Conservation (phyloP, 2,797 vertebrate genomes). For the Novumbra hubbsi region DNA sequence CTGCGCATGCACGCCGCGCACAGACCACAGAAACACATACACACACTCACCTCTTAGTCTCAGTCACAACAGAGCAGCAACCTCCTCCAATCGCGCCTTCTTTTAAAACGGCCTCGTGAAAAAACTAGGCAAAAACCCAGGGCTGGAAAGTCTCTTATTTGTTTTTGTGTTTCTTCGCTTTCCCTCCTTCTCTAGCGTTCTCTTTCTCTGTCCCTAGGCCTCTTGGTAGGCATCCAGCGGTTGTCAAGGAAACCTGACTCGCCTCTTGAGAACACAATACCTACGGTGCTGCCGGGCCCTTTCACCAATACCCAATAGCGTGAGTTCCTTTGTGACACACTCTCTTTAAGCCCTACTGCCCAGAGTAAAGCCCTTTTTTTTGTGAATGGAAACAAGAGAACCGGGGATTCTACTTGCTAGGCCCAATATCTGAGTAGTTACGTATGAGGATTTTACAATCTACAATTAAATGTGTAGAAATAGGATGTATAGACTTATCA, state of each 20-base stretch:
- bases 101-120: conserved; percentile 47
- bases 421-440: too few species aligned
- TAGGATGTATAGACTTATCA: too few species aligned
- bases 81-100: conserved; percentile 34
- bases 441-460: too few species aligned
- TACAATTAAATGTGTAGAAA: too few species aligned
- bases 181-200: conserved; percentile 54
- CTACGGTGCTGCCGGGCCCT: conserved; percentile 55
- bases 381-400: conserved; percentile 48
- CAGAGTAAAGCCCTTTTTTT: conserved; percentile 35
- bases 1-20: conserved; percentile 6
- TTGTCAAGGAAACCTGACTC: conserved; percentile 73
- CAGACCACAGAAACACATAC: conserved; percentile 5
- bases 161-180: conserved; percentile 53
- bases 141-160: conserved; percentile 39
- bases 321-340: conserved; percentile 68
- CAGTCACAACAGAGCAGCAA: conserved; percentile 39
- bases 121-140: conserved; percentile 42
- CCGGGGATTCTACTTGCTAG: background rate
- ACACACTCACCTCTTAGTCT: conserved; percentile 61
- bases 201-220: conserved; percentile 57
- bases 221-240: conserved; percentile 66
- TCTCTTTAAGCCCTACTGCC: conserved; percentile 58
- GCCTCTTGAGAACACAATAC: conserved; percentile 71
- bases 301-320: conserved; percentile 67